These are phyloP conservation scores for Lysandra coridon DNA, from an alignment of 2,888 invertebrate genomes.

Conservation along the genomic window DNA sequence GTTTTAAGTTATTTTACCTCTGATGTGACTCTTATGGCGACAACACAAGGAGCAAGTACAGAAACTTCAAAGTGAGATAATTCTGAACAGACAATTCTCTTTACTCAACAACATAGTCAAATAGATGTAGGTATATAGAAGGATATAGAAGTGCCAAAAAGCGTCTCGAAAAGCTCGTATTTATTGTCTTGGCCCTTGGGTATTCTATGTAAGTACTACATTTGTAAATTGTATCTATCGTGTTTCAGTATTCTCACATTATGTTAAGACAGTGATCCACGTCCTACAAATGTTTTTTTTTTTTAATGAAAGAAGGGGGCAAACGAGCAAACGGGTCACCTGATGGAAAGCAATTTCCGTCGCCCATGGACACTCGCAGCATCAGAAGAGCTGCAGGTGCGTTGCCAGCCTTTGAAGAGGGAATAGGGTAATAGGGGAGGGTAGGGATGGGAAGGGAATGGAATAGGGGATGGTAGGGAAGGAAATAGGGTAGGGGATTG, in stretches of 20 bases:
- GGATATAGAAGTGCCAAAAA: neutral
- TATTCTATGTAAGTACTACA: neutral
- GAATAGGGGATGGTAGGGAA: too few species aligned
- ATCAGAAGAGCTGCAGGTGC: too few species aligned
- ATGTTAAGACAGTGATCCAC: neutral
- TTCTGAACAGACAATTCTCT: neutral
- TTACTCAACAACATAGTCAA: too few species aligned
- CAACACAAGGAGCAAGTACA: neutral
- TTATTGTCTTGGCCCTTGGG: neutral
- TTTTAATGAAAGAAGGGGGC: too few species aligned
- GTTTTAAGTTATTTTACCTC: neutral
- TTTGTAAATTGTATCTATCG: neutral
- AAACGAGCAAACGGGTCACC: too few species aligned
- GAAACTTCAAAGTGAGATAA: neutral
- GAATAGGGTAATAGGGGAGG: too few species aligned
- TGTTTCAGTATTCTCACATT: neutral
- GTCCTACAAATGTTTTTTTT: neutral
- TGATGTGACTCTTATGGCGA: neutral
- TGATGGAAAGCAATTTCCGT: too few species aligned
- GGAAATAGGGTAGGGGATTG: too few species aligned
- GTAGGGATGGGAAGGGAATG: too few species aligned
- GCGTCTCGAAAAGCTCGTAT: neutral
- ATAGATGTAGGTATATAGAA: too few species aligned
- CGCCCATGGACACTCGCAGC: too few species aligned
- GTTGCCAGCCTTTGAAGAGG: too few species aligned